Percentiles rank a stretch among this genome's conserved stretches.
These are phyloP conservation scores for Tricholauxania praeusta DNA, from an alignment of 2,888 invertebrate genomes.

Conservation along the genomic window DNA sequence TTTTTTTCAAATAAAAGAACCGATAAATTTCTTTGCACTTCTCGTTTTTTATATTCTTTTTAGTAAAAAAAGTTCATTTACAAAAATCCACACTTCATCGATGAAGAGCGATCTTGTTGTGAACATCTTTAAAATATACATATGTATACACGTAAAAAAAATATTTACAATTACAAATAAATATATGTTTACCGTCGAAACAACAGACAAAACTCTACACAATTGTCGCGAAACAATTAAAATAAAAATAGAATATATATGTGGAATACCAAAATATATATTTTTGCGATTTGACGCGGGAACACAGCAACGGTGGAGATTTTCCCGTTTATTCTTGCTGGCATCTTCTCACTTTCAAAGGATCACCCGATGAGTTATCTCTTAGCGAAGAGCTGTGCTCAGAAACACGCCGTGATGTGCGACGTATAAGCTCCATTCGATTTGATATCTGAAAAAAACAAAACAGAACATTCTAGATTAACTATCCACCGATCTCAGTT, in stretches of 20 bases:
- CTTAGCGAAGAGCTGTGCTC: constrained; percentile 46
- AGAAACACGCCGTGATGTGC: constrained; percentile 51
- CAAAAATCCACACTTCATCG: constrained; percentile 15
- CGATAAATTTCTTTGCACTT: too few relatives aligned
- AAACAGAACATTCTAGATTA: constrained; percentile 21
- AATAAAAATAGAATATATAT: constrained; percentile 19
- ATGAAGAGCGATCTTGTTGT: not conserved
- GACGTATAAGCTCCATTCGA: constrained; percentile 49
- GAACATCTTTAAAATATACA: constrained; percentile 31
- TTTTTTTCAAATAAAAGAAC: too few relatives aligned
- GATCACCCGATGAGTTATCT: constrained; percentile 13
- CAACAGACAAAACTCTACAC: constrained; percentile 22
- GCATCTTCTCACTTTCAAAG: not conserved
- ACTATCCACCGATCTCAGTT: not conserved
- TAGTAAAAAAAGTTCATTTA: constrained; percentile 12
- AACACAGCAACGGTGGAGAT: constrained; percentile 6
- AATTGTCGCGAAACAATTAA: constrained; percentile 28
- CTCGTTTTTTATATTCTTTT: constrained; percentile 5
- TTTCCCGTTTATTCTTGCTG: too few relatives aligned
- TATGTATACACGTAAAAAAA: constrained; percentile 1
- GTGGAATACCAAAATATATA: constrained; percentile 7
- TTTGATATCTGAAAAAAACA: constrained; percentile 49
- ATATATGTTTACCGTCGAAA: constrained; percentile 13
- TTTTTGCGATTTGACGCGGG: not conserved
- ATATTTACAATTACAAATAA: constrained; percentile 29